Percentiles rank a stretch among this genome's conserved stretches.
Conservation (phyloP, 2,888 invertebrate species). For the Cheilosia variabilis region DNA sequence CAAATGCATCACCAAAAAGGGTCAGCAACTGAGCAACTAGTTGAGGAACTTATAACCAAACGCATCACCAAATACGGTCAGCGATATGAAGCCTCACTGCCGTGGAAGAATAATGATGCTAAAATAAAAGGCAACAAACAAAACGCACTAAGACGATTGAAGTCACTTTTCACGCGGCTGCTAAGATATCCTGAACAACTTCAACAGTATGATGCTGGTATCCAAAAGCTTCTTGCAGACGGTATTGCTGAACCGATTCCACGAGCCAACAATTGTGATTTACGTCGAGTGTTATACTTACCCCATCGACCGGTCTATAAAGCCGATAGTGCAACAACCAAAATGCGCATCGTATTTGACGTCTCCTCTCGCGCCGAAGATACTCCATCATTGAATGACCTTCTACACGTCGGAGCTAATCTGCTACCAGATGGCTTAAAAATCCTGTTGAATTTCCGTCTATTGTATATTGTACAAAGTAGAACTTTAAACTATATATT, state of each 20-base stretch:
- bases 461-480: too few relatives aligned
- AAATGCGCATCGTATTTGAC: constrained; percentile 30
- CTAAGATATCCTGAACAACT: constrained; percentile 29
- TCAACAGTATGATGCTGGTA: constrained; percentile 30
- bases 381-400: constrained; percentile 29
- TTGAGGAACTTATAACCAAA: too few relatives aligned
- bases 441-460: too few relatives aligned
- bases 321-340: constrained; percentile 35
- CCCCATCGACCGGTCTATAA: too few relatives aligned
- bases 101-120: constrained; percentile 27
- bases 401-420: too few relatives aligned
- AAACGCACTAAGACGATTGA: constrained; percentile 5
- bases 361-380: constrained; percentile 17
- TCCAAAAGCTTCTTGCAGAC: constrained; percentile 26
- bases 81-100: constrained; percentile 39
- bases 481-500: too few relatives aligned
- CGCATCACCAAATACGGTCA: too few relatives aligned
- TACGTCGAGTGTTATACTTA: constrained; percentile 17
- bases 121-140: constrained; percentile 20
- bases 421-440: too few relatives aligned
- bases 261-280: background rate
- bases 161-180: constrained; percentile 21
- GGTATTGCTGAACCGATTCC: constrained; percentile 19
- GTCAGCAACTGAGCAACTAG: too few relatives aligned
- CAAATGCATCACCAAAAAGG: constrained; percentile 38